Percentiles rank a stretch among this genome's conserved stretches.
phyloP scores from a whole-genome alignment of 2,888 invertebrate genomes.

The Drosophila hamatofila region DNA sequence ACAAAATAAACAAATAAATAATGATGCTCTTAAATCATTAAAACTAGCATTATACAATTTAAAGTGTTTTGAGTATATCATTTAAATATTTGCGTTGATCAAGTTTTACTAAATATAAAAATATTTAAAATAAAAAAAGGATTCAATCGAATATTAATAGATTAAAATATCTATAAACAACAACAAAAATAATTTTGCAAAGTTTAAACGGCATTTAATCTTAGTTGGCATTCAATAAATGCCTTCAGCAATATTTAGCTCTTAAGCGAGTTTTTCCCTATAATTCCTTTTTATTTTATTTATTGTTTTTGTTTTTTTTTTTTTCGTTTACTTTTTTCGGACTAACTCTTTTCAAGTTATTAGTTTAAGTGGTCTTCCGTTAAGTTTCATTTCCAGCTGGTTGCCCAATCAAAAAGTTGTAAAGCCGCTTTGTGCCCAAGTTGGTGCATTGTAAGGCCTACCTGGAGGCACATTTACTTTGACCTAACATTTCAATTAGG shows the following conservation, averaged over 20 bases:
- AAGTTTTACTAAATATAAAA: not conserved
- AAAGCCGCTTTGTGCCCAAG: slow-evolving; percentile 50
- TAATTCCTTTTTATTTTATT: not conserved
- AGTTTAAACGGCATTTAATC: not conserved
- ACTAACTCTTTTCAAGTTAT: slow-evolving; percentile 42
- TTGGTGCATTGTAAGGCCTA: slow-evolving; percentile 26
- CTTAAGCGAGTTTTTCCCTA: slow-evolving; percentile 13
- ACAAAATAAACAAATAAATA: too few species aligned
- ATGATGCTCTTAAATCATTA: too few species aligned
- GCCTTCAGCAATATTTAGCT: slow-evolving; percentile 4
- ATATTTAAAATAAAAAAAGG: too few species aligned
- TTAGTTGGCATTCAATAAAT: not conserved
- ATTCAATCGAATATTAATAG: too few species aligned
- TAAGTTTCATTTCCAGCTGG: slow-evolving; percentile 40
- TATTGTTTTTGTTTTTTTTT: not conserved
- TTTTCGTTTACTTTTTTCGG: not conserved
- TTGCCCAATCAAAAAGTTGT: slow-evolving; percentile 68
- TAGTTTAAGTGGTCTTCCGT: slow-evolving; percentile 62
- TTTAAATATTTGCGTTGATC: too few species aligned
- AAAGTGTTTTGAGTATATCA: too few species aligned
- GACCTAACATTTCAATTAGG: slow-evolving; percentile 14
- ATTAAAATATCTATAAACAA: too few species aligned
- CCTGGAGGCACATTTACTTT: slow-evolving; percentile 36
- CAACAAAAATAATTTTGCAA: not conserved
- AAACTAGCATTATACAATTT: too few species aligned